These are phyloP conservation scores for Seira musarum DNA, from an alignment of 2,888 invertebrate genomes.

Conservation along the genomic window DNA sequence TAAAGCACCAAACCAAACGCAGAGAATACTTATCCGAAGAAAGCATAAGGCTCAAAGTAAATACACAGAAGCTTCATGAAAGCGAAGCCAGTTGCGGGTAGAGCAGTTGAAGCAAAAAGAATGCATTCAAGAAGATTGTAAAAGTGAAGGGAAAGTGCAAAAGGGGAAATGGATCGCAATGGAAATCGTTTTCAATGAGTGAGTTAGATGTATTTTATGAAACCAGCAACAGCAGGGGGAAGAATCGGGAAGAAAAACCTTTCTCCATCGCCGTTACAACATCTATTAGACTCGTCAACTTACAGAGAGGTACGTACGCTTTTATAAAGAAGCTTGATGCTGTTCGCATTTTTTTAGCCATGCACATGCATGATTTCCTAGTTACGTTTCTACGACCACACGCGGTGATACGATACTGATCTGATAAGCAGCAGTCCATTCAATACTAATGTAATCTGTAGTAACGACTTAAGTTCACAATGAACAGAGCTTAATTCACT, in stretches of 20 bases:
- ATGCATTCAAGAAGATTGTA: neutral
- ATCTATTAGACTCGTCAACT: too few relatives aligned
- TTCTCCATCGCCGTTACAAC: constrained; percentile 37
- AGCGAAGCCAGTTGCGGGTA: too few relatives aligned
- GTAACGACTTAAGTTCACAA: too few relatives aligned
- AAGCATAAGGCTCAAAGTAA: too few relatives aligned
- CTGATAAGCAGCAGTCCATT: too few relatives aligned
- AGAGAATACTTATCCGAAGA: neutral
- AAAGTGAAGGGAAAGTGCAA: neutral
- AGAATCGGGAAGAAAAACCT: constrained; percentile 33
- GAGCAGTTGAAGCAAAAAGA: neutral
- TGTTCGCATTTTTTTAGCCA: neutral
- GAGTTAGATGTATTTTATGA: neutral
- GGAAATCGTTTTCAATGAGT: too few relatives aligned
- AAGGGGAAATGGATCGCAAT: too few relatives aligned
- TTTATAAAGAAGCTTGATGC: neutral
- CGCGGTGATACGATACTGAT: too few relatives aligned
- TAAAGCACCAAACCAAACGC: neutral
- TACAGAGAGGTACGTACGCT: neutral
- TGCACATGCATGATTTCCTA: neutral
- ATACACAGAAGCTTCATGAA: too few relatives aligned
- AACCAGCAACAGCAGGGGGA: constrained; percentile 1
- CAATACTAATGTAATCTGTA: too few relatives aligned
- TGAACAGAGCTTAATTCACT: too few relatives aligned
- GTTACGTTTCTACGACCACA: too few relatives aligned